Conservation (phyloP, 2,888 invertebrate genomes). For the Sphaerophoria taeniata region DNA sequence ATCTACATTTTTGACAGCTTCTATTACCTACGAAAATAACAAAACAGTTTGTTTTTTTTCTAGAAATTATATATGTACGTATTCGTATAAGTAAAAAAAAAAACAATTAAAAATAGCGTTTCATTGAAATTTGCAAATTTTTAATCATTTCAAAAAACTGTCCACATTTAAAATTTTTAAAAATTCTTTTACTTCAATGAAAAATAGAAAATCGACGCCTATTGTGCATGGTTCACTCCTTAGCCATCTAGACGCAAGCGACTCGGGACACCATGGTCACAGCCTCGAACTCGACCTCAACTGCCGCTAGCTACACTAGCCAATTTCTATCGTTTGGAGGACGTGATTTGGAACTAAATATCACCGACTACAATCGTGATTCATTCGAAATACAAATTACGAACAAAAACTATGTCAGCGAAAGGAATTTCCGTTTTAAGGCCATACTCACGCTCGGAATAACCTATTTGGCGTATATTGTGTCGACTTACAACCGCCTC, state of each 20-base stretch:
- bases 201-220: too few species aligned
- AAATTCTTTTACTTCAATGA: too few species aligned
- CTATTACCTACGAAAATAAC: conserved; percentile 36
- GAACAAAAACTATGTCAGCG: conserved; percentile 55
- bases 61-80: conserved; percentile 15
- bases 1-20: conserved; percentile 35
- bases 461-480: conserved; percentile 46
- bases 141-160: too few species aligned
- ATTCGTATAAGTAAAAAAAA: not conserved
- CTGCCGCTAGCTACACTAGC: conserved; percentile 29
- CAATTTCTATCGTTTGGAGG: conserved; percentile 65
- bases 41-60: conserved; percentile 26
- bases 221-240: not conserved
- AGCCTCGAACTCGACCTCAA: not conserved
- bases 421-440: conserved; percentile 58
- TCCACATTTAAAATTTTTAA: too few species aligned
- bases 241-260: not conserved
- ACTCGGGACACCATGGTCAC: not conserved
- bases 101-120: too few species aligned
- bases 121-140: too few species aligned
- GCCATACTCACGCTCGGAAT: conserved; percentile 36
- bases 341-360: conserved; percentile 55
- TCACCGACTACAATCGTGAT: conserved; percentile 62
- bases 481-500: conserved; percentile 40
- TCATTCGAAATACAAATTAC: conserved; percentile 63